Percentiles rank a stretch among this genome's conserved stretches.
Evolutionary conservation across 1,140 invertebrate species (phyloP).

Genomic region (Cardiocondyla obscurior): DNA sequence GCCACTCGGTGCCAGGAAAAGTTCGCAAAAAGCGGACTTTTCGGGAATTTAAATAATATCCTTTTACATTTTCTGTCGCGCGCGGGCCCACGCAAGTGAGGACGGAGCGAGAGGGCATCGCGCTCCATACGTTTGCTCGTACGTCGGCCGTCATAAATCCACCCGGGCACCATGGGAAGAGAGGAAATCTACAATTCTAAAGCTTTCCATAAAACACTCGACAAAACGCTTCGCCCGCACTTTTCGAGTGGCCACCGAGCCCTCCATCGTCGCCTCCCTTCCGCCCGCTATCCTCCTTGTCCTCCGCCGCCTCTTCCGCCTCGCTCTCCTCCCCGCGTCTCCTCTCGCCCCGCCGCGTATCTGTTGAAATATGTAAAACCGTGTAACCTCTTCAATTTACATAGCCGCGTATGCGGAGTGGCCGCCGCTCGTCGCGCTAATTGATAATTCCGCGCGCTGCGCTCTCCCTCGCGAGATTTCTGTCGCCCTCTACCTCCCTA

Average conservation of each 20-base stretch:
- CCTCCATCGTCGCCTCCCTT: constrained; percentile 32
- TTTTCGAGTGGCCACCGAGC: constrained; percentile 79
- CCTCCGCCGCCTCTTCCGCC: constrained; percentile 32
- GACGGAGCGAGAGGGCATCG: constrained; percentile 26
- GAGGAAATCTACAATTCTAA: constrained; percentile 84
- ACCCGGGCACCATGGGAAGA: constrained; percentile 63
- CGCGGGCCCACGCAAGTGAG: constrained; percentile 52
- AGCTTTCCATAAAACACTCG: constrained; percentile 83
- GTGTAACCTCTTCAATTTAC: constrained; percentile 84
- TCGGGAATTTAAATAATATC: constrained; percentile 78
- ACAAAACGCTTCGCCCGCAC: constrained; percentile 82
- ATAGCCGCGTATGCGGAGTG: constrained; percentile 81
- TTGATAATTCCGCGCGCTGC: constrained; percentile 66
- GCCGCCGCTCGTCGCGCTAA: constrained; percentile 68
- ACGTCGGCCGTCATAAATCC: constrained; percentile 73
- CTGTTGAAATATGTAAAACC: constrained; percentile 84
- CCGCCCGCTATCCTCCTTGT: constrained; percentile 22
- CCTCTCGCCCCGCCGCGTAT: constrained; percentile 56
- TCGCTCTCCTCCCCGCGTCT: constrained; percentile 24
- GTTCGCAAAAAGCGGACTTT: constrained; percentile 58
- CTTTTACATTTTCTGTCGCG: constrained; percentile 68
- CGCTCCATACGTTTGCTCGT: constrained; percentile 49
- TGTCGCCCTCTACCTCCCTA: no score
- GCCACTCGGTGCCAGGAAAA: not conserved
- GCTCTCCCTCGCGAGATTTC: constrained; percentile 15